A percentile compares a stretch with the other conserved stretches of the same genome.
These are phyloP conservation scores for Labeo catla DNA, from an alignment of 2,113 vertebrate genomes.

Conservation along the genomic window DNA sequence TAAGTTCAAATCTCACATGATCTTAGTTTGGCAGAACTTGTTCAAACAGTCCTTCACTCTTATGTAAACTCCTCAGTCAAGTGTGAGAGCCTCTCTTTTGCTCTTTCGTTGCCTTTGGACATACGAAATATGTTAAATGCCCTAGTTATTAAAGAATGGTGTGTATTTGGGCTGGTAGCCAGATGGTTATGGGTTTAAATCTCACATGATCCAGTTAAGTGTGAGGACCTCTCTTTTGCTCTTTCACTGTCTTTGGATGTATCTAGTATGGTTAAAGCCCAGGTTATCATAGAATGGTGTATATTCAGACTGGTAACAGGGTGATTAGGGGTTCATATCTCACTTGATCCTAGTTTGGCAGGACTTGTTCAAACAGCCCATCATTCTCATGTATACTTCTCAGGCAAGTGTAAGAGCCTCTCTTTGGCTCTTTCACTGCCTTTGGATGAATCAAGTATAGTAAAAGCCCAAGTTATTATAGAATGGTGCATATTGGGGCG, in stretches of 20 bases:
- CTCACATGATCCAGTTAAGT: not conserved
- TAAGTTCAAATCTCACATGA: no score
- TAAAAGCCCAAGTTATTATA: not conserved
- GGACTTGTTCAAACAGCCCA: not conserved
- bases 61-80: constrained; percentile 50
- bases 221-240: constrained; percentile 14
- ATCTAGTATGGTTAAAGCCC: not conserved
- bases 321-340: not conserved
- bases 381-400: constrained; percentile 50
- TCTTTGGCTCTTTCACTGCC: not conserved
- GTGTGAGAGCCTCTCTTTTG: constrained; percentile 47
- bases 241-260: not conserved
- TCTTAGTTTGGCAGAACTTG: not conserved
- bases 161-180: no score
- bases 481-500: not conserved
- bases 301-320: not conserved
- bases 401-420: constrained; percentile 38
- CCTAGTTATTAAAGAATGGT: no score
- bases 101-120: not conserved
- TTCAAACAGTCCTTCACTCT: constrained; percentile 5
- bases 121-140: no score
- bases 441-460: not conserved
- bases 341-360: not conserved
- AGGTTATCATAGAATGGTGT: not conserved
- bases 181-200: not conserved